Conservation (phyloP, 2,888 invertebrate species). For the Heliconius erato region DNA sequence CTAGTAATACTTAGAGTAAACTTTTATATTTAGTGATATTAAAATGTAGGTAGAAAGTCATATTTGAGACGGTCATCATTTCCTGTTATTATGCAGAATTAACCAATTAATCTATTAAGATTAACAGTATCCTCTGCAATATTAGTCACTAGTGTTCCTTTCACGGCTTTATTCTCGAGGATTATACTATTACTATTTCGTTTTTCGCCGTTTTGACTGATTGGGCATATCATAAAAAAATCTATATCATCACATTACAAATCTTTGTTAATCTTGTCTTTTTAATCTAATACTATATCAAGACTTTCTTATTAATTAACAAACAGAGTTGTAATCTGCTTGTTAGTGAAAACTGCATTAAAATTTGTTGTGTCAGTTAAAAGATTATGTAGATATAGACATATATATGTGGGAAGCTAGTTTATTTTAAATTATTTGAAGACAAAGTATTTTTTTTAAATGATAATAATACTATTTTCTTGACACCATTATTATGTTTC, state of each 20-base stretch:
- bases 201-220: too few species aligned
- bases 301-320: too few species aligned
- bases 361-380: too few species aligned
- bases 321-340: too few species aligned
- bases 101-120: too few species aligned
- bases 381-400: too few species aligned
- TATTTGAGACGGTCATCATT: too few species aligned
- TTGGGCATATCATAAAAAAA: not conserved
- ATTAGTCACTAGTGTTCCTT: not conserved
- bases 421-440: not conserved
- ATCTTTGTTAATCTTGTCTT: not conserved
- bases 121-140: too few species aligned
- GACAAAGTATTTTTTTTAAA: not conserved
- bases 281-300: not conserved
- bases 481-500: conserved; percentile 10
- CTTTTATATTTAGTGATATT: not conserved
- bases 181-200: too few species aligned
- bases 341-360: too few species aligned
- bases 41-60: too few species aligned
- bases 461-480: conserved; percentile 3
- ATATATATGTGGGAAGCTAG: not conserved
- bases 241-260: not conserved
- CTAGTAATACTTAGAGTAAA: not conserved
- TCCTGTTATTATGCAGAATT: too few species aligned
- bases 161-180: not conserved